phyloP scores from a whole-genome alignment of 2,888 invertebrate species.

The Ophion ventricosus region DNA sequence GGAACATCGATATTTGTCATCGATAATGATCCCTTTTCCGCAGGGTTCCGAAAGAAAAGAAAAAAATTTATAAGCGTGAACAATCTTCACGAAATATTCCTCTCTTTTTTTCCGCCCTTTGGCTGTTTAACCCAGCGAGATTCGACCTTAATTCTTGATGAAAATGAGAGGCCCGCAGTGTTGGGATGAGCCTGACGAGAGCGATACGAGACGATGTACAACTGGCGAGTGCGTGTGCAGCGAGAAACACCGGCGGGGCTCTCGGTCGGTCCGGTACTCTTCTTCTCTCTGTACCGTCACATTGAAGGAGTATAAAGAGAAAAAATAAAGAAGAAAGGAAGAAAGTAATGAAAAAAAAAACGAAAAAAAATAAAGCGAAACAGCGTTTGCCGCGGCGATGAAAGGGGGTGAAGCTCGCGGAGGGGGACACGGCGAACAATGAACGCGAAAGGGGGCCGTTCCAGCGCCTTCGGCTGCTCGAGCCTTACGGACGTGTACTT shows the following conservation, averaged over 20 bases:
- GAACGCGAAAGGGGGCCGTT: constrained; percentile 81
- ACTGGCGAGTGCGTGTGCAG: constrained; percentile 53
- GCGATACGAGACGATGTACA: constrained; percentile 74
- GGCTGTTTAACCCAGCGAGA: constrained; percentile 61
- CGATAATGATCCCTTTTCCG: no score
- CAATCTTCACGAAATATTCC: constrained; percentile 77
- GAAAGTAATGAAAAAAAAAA: constrained; percentile 56
- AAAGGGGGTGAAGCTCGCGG: constrained; percentile 66
- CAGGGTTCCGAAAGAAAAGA: neutral
- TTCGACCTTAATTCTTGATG: constrained; percentile 81
- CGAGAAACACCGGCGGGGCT: constrained; percentile 49
- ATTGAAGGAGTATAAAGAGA: constrained; percentile 30
- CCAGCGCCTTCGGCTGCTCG: constrained; percentile 82
- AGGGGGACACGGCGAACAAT: constrained; percentile 79
- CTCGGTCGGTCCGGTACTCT: neutral
- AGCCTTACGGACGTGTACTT: constrained; percentile 80
- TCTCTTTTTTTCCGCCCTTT: constrained; percentile 18
- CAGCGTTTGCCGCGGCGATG: constrained; percentile 68
- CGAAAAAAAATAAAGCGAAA: constrained; percentile 66
- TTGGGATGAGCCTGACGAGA: constrained; percentile 75
- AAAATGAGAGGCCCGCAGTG: constrained; percentile 81
- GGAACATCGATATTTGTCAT: no score
- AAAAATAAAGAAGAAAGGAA: constrained; percentile 30
- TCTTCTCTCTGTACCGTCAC: constrained; percentile 20
- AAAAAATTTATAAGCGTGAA: constrained; percentile 74